A percentile compares a stretch with the other conserved stretches of the same genome.
Evolutionary conservation across 2,888 invertebrate species (phyloP).

Genomic region (Cryptops parisi): DNA sequence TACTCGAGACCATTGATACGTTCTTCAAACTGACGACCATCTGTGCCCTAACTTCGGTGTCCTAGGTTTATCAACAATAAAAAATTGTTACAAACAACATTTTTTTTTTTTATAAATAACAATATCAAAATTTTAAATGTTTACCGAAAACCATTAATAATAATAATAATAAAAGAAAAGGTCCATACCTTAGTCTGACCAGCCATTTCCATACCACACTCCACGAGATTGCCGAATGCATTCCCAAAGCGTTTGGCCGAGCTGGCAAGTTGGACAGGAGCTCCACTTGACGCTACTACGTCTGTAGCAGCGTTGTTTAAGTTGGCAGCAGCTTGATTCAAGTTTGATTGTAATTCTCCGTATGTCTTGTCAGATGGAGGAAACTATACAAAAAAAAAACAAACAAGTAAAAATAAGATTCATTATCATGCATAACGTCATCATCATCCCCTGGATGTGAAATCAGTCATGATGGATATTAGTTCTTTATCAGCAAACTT

Average conservation of each 20-base stretch:
- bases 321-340: constrained; percentile 67
- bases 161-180: too few species aligned
- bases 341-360: constrained; percentile 66
- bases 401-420: background rate
- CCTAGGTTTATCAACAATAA: too few species aligned
- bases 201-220: constrained; percentile 69
- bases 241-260: constrained; percentile 61
- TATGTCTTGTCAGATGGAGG: constrained; percentile 58
- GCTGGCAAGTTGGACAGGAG: constrained; percentile 50
- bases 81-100: too few species aligned
- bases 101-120: too few species aligned
- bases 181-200: constrained; percentile 56
- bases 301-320: constrained; percentile 70
- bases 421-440: background rate
- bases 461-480: too few species aligned
- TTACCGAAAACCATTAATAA: too few species aligned
- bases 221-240: constrained; percentile 61
- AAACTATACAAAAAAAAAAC: constrained; percentile 36
- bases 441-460: too few species aligned
- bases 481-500: too few species aligned
- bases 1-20: constrained; percentile 73
- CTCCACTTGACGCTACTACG: constrained; percentile 56
- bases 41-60: constrained; percentile 55
- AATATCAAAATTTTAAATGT: constrained; percentile 3
- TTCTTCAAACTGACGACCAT: constrained; percentile 77